Conservation (phyloP, 2,888 invertebrate species). For the Epirrhoe alternata region DNA sequence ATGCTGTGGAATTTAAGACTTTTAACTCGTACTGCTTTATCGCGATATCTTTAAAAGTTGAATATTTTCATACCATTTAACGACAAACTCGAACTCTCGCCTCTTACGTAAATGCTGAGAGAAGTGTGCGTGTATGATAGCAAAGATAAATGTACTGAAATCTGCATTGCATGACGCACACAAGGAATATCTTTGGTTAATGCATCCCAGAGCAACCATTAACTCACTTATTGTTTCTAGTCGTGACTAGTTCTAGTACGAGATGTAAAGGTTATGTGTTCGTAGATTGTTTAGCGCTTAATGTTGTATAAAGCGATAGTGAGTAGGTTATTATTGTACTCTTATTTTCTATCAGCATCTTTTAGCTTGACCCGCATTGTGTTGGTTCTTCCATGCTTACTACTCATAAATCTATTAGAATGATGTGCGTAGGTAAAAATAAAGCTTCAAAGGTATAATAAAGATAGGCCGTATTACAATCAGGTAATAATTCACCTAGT, state of each 20-base stretch:
- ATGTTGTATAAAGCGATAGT: background rate
- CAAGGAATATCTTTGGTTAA: slow-evolving; percentile 11
- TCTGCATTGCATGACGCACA: slow-evolving; percentile 12
- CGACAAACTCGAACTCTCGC: background rate
- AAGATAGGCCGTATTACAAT: background rate
- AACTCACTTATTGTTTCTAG: slow-evolving; percentile 26
- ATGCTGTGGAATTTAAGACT: background rate
- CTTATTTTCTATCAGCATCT: too few species aligned
- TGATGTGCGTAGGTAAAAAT: too few species aligned
- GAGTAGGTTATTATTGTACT: too few species aligned
- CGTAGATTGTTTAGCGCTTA: background rate
- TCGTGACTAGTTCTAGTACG: slow-evolving; percentile 26
- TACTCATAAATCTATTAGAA: too few species aligned
- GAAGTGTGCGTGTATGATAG: background rate
- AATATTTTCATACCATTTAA: slow-evolving; percentile 1
- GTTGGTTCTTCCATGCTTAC: too few species aligned
- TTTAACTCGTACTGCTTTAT: background rate
- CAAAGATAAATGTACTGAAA: slow-evolving; percentile 9
- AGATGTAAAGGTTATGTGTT: slow-evolving; percentile 23
- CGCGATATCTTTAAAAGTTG: slow-evolving; percentile 5
- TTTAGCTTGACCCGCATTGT: too few species aligned
- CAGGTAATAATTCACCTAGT: slow-evolving; percentile 1
- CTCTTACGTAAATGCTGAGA: background rate
- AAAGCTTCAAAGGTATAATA: background rate
- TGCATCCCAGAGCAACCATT: slow-evolving; percentile 20